Conservation (phyloP, 92 coral and sea anemone species). For the Phenganax marumi region DNA sequence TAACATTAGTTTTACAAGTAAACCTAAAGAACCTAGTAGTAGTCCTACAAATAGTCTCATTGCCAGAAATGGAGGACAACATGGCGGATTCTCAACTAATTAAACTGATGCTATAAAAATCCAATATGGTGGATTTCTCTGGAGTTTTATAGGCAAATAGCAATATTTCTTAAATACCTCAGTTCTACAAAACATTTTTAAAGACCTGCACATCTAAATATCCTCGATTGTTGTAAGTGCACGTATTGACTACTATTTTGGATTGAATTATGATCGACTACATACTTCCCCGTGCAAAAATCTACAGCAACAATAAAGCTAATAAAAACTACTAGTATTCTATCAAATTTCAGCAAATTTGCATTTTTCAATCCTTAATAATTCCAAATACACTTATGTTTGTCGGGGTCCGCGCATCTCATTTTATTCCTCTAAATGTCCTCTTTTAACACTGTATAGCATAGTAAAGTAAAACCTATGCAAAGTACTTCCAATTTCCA, state of each 20-base stretch:
- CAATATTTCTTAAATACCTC: neutral
- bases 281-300: neutral
- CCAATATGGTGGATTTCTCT: constrained; percentile 11
- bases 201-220: neutral
- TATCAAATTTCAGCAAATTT: neutral
- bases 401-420: constrained; percentile 6
- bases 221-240: neutral
- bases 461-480: neutral
- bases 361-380: neutral
- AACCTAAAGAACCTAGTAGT: too few species aligned
- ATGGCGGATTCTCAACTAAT: neutral
- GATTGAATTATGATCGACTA: neutral
- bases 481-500: neutral
- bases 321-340: neutral
- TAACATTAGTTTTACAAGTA: too few species aligned
- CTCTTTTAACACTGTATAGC: neutral
- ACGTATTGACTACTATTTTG: neutral
- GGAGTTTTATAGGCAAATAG: neutral
- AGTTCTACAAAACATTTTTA: neutral
- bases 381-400: neutral
- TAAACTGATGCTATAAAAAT: neutral
- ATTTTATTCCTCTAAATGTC: neutral
- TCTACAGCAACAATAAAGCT: neutral
- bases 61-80: neutral
- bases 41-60: too few species aligned